Conservation (phyloP, 1,140 invertebrate genomes). For the Stegodyphus dumicola region DNA sequence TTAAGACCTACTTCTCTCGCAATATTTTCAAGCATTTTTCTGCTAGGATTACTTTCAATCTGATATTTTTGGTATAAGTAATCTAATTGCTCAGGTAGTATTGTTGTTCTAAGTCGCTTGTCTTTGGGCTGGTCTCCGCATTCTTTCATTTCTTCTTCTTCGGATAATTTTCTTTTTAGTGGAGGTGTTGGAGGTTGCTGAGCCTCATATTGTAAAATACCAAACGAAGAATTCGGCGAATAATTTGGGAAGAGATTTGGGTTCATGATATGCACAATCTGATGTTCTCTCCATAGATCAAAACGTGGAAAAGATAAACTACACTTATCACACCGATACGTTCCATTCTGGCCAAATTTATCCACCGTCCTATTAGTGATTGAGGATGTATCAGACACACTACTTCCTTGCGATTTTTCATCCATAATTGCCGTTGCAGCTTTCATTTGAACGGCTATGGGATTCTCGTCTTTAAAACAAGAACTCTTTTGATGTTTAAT, state of each 20-base stretch:
- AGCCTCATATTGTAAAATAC: constrained; percentile 90
- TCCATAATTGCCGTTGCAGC: constrained; percentile 52
- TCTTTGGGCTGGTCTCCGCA: constrained; percentile 77
- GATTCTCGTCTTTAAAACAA: constrained; percentile 94
- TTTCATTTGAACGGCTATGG: constrained; percentile 69
- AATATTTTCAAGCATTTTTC: constrained; percentile 98
- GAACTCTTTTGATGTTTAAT: constrained; percentile 99
- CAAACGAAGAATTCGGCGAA: constrained; percentile 89
- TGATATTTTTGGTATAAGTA: constrained; percentile 98
- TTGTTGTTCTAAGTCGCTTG: constrained; percentile 94
- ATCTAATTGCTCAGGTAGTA: constrained; percentile 95
- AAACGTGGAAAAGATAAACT: constrained; percentile 89
- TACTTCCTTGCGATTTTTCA: constrained; percentile 26
- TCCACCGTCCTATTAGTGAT: constrained; percentile 47
- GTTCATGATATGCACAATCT: constrained; percentile 95
- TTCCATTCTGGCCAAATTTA: constrained; percentile 63
- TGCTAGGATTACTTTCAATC: constrained; percentile 94
- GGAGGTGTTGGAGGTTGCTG: constrained; percentile 69
- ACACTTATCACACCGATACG: constrained; percentile 87
- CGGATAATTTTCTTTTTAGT: constrained; percentile 67
- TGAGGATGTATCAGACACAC: constrained; percentile 51
- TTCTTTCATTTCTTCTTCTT: constrained; percentile 70
- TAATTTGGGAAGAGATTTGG: constrained; percentile 88
- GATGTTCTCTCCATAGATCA: constrained; percentile 93
- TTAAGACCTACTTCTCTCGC: constrained; percentile 94